These are phyloP conservation scores for Actenoides lindsayi DNA, from an alignment of 2,113 vertebrate genomes.

Conservation along the genomic window DNA sequence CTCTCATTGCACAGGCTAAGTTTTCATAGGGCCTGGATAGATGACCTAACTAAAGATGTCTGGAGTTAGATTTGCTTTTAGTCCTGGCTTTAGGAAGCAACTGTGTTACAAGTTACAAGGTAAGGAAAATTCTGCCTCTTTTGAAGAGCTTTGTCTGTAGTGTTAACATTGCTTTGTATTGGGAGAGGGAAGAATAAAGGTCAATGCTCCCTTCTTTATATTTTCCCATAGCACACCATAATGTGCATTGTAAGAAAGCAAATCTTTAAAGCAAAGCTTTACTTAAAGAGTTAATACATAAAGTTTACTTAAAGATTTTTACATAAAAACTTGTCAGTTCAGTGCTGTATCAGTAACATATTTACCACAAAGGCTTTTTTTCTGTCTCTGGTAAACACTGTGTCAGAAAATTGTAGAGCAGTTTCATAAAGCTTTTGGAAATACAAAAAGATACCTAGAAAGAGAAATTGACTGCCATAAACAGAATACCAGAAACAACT, in stretches of 20 bases:
- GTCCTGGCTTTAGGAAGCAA: not conserved
- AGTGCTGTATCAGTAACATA: not conserved
- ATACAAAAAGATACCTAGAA: not conserved
- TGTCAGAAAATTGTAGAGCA: not conserved
- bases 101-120: not conserved
- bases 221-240: not conserved
- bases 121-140: not conserved
- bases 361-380: not conserved
- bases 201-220: accelerated
- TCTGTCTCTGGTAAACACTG: not conserved
- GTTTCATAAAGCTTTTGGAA: not conserved
- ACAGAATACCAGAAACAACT: not conserved
- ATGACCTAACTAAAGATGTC: constrained; percentile 13
- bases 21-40: not conserved
- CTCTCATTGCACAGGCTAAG: not conserved
- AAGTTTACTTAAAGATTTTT: not conserved
- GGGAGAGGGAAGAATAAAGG: not conserved
- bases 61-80: not conserved
- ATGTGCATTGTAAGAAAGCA: not conserved
- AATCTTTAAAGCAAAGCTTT: not conserved
- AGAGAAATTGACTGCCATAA: not conserved
- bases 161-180: not conserved
- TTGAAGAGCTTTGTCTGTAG: not conserved
- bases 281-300: not conserved
- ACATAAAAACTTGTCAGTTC: not conserved